Evolutionary conservation across 2,888 invertebrate species (phyloP).

Genomic region (Synanthedon myopaeformis): DNA sequence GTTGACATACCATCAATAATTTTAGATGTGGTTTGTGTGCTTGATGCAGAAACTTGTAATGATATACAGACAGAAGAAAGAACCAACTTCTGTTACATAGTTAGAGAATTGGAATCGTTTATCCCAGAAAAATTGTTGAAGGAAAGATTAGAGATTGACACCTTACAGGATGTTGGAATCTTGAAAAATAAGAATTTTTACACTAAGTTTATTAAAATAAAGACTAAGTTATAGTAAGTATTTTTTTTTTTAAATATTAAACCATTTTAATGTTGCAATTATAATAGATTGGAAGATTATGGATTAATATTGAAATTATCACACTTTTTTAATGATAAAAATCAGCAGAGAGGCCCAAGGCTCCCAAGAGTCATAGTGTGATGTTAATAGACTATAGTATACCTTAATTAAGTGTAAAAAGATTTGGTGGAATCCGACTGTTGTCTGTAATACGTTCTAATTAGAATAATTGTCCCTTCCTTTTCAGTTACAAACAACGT

Average conservation of each 20-base stretch:
- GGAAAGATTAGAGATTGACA: slow-evolving; percentile 93
- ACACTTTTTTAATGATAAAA: too few relatives aligned
- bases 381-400: too few relatives aligned
- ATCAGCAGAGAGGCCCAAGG: too few relatives aligned
- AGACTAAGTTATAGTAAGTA: slow-evolving; percentile 97
- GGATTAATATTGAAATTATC: too few relatives aligned
- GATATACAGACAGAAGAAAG: slow-evolving; percentile 80
- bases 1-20: slow-evolving; percentile 85
- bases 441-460: background rate
- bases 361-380: too few relatives aligned
- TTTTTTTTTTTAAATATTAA: background rate
- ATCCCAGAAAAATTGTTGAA: slow-evolving; percentile 89
- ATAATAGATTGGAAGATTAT: too few relatives aligned
- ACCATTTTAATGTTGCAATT: too few relatives aligned
- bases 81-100: slow-evolving; percentile 80
- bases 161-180: slow-evolving; percentile 90
- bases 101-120: slow-evolving; percentile 84
- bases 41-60: slow-evolving; percentile 84
- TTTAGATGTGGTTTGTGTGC: slow-evolving; percentile 85
- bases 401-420: background rate
- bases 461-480: background rate
- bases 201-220: slow-evolving; percentile 96
- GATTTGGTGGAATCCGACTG: background rate
- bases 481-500: slow-evolving; percentile 95
- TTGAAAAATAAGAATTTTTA: slow-evolving; percentile 91